phyloP scores from a whole-genome alignment of 2,888 invertebrate species.

The Chloroclysta siterata region DNA sequence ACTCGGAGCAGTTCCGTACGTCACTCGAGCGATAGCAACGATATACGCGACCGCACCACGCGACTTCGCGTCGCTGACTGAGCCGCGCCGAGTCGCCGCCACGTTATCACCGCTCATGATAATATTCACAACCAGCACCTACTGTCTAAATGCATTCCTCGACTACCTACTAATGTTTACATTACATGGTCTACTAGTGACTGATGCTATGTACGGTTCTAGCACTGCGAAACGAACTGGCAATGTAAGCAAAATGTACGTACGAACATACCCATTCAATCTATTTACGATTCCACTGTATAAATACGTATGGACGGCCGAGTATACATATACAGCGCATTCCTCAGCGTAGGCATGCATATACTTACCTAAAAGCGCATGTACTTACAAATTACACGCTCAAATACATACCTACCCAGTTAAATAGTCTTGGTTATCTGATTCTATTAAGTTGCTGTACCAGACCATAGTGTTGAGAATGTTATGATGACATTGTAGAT shows the following conservation, averaged over 20 bases:
- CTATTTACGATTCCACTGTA: constrained; percentile 82
- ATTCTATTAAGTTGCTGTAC: constrained; percentile 44
- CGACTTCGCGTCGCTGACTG: constrained; percentile 84
- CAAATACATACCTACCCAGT: constrained; percentile 36
- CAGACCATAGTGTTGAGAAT: constrained; percentile 28
- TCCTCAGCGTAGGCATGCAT: constrained; percentile 70
- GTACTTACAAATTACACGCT: constrained; percentile 39
- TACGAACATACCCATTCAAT: constrained; percentile 79
- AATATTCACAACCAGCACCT: constrained; percentile 81
- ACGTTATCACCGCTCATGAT: constrained; percentile 84
- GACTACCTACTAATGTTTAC: constrained; percentile 81
- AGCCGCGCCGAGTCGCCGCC: constrained; percentile 73
- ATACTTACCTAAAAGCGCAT: constrained; percentile 43
- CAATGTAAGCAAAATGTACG: constrained; percentile 74
- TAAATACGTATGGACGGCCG: constrained; percentile 67
- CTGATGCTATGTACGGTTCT: constrained; percentile 65
- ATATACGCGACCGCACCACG: constrained; percentile 79
- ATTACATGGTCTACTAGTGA: constrained; percentile 72
- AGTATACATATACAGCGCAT: constrained; percentile 71
- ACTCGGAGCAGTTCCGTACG: constrained; percentile 73
- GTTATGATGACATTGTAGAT: constrained; percentile 45
- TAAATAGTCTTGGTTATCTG: constrained; percentile 45
- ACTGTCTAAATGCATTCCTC: constrained; percentile 82
- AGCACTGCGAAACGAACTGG: constrained; percentile 68
- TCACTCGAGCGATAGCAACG: constrained; percentile 67